Conservation (phyloP, 2,113 vertebrate species). For the Taurulus bubalis region DNA sequence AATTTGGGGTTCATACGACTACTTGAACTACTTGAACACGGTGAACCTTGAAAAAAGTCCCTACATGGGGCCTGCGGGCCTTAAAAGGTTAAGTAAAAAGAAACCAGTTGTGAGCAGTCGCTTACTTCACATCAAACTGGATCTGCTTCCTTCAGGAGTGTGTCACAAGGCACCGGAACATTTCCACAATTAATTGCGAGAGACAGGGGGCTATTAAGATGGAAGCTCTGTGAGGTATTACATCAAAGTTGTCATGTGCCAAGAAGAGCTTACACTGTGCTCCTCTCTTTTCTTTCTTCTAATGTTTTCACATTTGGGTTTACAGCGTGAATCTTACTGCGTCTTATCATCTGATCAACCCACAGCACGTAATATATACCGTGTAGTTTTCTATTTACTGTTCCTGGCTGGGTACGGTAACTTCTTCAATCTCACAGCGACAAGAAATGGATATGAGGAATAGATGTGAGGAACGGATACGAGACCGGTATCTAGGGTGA, state of each 20-base stretch:
- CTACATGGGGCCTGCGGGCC: too few relatives aligned
- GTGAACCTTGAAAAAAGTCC: too few relatives aligned
- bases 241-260: too few relatives aligned
- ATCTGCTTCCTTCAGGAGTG: constrained; percentile 55
- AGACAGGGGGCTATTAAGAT: constrained; percentile 57
- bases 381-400: not conserved
- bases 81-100: too few relatives aligned
- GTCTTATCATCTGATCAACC: too few relatives aligned
- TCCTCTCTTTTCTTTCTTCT: too few relatives aligned
- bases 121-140: constrained; percentile 40
- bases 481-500: too few relatives aligned
- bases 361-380: too few relatives aligned
- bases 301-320: too few relatives aligned
- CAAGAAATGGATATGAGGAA: not conserved
- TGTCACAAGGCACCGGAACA: constrained; percentile 63
- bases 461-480: not conserved
- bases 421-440: not conserved
- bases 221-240: constrained; percentile 65
- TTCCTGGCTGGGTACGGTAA: not conserved
- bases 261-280: constrained; percentile 23
- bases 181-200: constrained; percentile 62
- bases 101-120: constrained; percentile 13
- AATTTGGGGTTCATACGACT: too few relatives aligned
- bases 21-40: too few relatives aligned
- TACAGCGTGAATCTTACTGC: too few relatives aligned